Base-by-base conservation (phyloP, 2,888 invertebrate species). In the Melinopterus prodromus region DNA sequence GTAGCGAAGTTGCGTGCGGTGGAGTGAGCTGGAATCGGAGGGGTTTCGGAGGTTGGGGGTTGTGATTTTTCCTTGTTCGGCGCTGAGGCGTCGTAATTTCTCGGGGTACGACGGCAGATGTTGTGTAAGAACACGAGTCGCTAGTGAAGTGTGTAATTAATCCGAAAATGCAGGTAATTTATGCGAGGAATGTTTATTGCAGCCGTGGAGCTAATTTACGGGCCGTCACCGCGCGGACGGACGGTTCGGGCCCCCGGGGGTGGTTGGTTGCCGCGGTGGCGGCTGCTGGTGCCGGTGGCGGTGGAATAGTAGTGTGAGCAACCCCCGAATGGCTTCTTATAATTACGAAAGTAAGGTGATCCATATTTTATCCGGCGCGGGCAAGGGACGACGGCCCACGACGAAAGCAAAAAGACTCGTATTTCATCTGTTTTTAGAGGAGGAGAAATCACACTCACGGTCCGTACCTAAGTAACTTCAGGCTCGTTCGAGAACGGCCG, bases 161-260 rank as follows among this genome's bases (percentile, higher is more conserved):
- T 88, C 89, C 88, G 88, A 89, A 89, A 89, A 89, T 88, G 89
- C 88, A 89, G 89, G 89, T 89, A 89, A 89, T 89, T 89, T 89
- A 89, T 89, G 89, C 88, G 85, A 86, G 87, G 89, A 89, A 89
- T 89, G 89, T 89, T 89, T 88, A 89, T 89, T 89, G 88, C 89
- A 88, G 86, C 86, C 86, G 87, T 86, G 86, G 86, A 88, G 88
- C 88, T 89, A 89, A 89, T 89, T 89, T 89, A 89, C 88, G 88
- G 85, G 86, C 86, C 89, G 88, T 89, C 89, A 89, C 87, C 88
- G 84, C 86, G 85, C 85, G 85, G 86, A 86, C 84, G 85, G 87
- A 87, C 86, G 85, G 84, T 84, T 84, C 83, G 81, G 80, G 82
- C 81, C 80, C 80, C 80, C 80, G 79, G 71, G 81, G 82, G 82